Evolutionary conservation across 2,797 vertebrate species (phyloP).

Genomic region (Poecilia picta): DNA sequence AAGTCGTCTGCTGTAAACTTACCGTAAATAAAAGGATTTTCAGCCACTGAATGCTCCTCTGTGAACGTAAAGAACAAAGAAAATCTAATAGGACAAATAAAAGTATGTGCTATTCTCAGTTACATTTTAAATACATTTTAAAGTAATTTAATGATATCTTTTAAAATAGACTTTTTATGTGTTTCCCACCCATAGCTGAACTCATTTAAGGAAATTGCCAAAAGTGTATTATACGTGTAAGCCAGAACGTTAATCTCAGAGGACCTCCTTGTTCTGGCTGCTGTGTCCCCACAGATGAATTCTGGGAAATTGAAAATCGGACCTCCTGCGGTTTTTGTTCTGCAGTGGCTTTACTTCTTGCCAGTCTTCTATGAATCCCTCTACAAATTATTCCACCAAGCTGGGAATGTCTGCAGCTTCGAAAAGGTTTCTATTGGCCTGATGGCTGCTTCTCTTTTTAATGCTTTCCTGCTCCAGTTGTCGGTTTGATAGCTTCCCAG

Average conservation of each 20-base stretch:
- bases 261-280: no score
- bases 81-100: not conserved
- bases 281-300: not conserved
- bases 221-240: not conserved
- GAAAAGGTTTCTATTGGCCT: not conserved
- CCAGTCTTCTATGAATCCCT: not conserved
- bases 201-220: not conserved
- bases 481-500: not conserved
- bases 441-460: not conserved
- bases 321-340: not conserved
- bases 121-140: not conserved
- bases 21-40: slow-evolving; percentile 92
- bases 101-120: no score
- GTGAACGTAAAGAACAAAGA: slow-evolving; percentile 22
- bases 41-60: slow-evolving; percentile 76
- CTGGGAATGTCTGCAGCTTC: not conserved
- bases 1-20: slow-evolving; percentile 58
- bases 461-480: not conserved
- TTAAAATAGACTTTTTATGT: no score
- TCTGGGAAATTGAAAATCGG: not conserved
- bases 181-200: not conserved
- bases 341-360: not conserved
- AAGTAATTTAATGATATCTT: not conserved
- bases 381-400: not conserved
- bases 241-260: not conserved